phyloP scores from a whole-genome alignment of 1,140 invertebrate species.

The Drosophila orena region DNA sequence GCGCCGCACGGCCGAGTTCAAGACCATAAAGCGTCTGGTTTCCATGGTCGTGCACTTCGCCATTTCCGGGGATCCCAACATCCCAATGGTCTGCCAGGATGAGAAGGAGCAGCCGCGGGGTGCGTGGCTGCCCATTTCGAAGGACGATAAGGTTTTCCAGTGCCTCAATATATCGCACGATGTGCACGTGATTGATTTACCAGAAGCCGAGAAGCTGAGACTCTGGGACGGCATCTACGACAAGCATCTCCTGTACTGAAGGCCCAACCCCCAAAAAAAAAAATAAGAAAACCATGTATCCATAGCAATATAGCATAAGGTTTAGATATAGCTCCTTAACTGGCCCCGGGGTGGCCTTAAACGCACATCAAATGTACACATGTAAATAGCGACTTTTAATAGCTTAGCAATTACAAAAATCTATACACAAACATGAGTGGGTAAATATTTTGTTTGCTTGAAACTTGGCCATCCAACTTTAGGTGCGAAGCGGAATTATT shows the following conservation, averaged over 20 bases:
- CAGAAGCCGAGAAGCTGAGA: constrained; percentile 84
- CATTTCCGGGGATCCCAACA: constrained; percentile 81
- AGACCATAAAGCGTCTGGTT: constrained; percentile 79
- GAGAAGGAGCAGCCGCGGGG: constrained; percentile 16
- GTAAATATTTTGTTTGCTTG: constrained; percentile 13
- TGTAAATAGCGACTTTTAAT: constrained; percentile 63
- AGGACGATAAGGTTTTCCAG: constrained; percentile 70
- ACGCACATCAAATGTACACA: constrained; percentile 68
- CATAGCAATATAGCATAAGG: constrained; percentile 18
- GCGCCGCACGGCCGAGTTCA: constrained; percentile 75
- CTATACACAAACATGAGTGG: constrained; percentile 10
- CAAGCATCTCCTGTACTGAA: constrained; percentile 57
- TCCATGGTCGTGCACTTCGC: constrained; percentile 85
- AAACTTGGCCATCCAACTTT: background rate
- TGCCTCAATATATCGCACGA: constrained; percentile 85
- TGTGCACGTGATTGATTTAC: constrained; percentile 84
- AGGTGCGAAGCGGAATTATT: constrained; percentile 6
- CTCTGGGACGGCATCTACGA: constrained; percentile 85
- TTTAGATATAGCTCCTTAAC: constrained; percentile 47
- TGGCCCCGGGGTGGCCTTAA: constrained; percentile 62
- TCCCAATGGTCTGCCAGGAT: constrained; percentile 48
- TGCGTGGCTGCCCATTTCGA: constrained; percentile 64
- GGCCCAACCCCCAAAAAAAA: no score
- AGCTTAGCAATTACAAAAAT: constrained; percentile 43
- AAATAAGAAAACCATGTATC: no score